phyloP scores from a whole-genome alignment of 2,888 invertebrate species.

The Scaptomyza tumidula region DNA sequence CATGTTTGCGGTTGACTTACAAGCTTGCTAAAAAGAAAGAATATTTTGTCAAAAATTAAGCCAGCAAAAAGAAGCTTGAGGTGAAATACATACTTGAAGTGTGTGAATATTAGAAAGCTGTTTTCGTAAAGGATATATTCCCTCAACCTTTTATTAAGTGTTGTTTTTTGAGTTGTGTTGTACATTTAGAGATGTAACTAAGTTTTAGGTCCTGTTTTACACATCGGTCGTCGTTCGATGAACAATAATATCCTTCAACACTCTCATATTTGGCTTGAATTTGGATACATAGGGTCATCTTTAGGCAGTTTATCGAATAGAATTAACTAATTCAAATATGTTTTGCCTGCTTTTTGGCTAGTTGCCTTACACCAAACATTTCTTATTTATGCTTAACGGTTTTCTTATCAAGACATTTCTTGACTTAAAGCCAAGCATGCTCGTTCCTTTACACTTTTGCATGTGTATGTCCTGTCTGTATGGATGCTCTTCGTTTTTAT shows the following conservation, averaged over 20 bases:
- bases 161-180: too few relatives aligned
- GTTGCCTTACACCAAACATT: not conserved
- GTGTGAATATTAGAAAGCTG: not conserved
- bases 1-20: slow-evolving; percentile 51
- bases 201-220: too few relatives aligned
- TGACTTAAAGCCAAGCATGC: slow-evolving; percentile 44
- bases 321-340: too few relatives aligned
- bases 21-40: slow-evolving; percentile 32
- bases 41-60: slow-evolving; percentile 5
- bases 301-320: too few relatives aligned
- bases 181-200: too few relatives aligned
- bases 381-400: not conserved
- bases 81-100: not conserved
- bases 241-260: too few relatives aligned
- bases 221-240: too few relatives aligned
- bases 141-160: too few relatives aligned
- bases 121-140: too few relatives aligned
- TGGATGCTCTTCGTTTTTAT: slow-evolving; percentile 29
- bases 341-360: slow-evolving; percentile 1
- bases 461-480: slow-evolving; percentile 46
- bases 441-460: slow-evolving; percentile 16
- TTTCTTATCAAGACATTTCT: slow-evolving; percentile 26
- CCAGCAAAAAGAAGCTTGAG: not conserved
- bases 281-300: too few relatives aligned
- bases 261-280: too few relatives aligned